Percentiles rank a stretch among this genome's conserved stretches.
phyloP scores from a whole-genome alignment of 2,113 vertebrate species.

The Apteryx owenii region DNA sequence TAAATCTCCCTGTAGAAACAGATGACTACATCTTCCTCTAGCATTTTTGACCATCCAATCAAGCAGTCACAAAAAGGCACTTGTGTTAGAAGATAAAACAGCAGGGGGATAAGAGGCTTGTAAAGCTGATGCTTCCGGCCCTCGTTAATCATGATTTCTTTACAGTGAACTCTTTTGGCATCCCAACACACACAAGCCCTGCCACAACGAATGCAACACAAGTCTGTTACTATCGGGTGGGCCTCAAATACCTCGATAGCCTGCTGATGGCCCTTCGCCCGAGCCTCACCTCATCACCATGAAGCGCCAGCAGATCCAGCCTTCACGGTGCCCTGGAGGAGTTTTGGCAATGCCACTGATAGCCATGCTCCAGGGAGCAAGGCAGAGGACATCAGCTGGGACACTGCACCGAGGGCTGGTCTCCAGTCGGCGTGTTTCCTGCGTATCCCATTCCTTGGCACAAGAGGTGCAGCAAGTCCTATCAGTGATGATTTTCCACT shows the following conservation, averaged over 20 bases:
- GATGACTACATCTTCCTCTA: not conserved
- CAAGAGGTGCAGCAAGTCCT: conserved; percentile 13
- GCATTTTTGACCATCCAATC: not conserved
- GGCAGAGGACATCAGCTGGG: not conserved
- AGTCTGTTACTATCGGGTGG: not conserved
- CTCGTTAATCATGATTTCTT: not conserved
- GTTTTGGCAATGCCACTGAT: not conserved
- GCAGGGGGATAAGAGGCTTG: not conserved
- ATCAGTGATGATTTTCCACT: conserved; percentile 1
- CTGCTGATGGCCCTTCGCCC: not conserved
- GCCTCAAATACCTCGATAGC: not conserved
- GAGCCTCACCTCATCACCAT: not conserved
- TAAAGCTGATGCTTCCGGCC: not conserved
- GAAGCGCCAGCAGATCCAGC: not conserved
- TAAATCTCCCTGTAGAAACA: not conserved
- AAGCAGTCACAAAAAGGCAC: not conserved
- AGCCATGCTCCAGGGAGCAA: not conserved
- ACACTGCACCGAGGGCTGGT: not conserved
- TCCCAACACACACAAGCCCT: not conserved
- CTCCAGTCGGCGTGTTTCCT: not conserved
- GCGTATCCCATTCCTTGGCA: not conserved
- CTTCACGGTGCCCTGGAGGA: not conserved
- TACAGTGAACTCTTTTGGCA: not conserved
- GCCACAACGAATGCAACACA: not conserved
- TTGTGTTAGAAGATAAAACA: not conserved